These are phyloP conservation scores for Danio tinwini DNA, from an alignment of 2,797 vertebrate species.

Conservation along the genomic window DNA sequence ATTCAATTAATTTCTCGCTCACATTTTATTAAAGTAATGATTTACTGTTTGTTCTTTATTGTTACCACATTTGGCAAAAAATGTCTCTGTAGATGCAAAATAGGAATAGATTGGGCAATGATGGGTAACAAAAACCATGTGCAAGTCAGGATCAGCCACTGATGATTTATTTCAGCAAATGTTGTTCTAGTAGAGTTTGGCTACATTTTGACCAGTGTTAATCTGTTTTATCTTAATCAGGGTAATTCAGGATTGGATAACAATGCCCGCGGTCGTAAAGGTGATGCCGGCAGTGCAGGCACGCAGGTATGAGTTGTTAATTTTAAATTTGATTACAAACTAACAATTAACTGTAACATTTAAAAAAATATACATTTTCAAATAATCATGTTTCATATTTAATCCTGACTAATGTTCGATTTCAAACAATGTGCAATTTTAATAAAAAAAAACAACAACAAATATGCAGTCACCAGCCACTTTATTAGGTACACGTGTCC, in stretches of 20 bases:
- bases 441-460: neutral
- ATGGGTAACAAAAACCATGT: neutral
- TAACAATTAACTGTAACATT: neutral
- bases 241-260: constrained; percentile 79
- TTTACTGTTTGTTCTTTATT: neutral
- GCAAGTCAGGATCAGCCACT: neutral
- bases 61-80: neutral
- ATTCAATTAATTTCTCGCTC: neutral
- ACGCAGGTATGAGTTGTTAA: constrained; percentile 71
- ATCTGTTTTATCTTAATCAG: constrained; percentile 65
- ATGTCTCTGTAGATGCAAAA: neutral
- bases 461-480: too few species aligned
- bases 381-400: too few species aligned
- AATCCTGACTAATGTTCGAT: neutral
- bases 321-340: neutral
- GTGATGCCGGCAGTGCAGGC: constrained; percentile 80
- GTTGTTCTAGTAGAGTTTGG: neutral
- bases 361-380: too few species aligned
- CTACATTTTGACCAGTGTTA: neutral
- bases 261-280: constrained; percentile 74
- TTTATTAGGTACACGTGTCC: too few species aligned
- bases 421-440: neutral
- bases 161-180: neutral
- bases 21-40: neutral
- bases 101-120: neutral